Base-by-base conservation (phyloP, 2,888 invertebrate species). In the Phania funesta region DNA sequence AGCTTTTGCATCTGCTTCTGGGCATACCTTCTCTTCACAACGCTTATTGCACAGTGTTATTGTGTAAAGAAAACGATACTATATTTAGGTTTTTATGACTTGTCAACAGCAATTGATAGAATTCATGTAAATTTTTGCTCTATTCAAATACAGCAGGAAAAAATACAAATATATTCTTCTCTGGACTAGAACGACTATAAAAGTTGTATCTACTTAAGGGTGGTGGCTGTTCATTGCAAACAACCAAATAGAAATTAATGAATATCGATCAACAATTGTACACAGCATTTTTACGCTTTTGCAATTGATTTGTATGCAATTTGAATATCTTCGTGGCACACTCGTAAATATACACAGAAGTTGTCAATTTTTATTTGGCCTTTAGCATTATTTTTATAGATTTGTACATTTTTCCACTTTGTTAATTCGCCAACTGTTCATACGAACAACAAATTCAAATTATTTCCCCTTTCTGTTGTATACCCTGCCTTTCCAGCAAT, bases 401-500 rank as follows among this genome's bases (percentile, higher is more conserved):
- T 78, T 82, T 75, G 68, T 70, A 48, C 64, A 86, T 64, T 73
- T 89, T 89, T 89, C 87, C 88, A 89, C 84, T 87, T 88, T 89
- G 87, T 89, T 88, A 89, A 87, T 86, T 88, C 86, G 86, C 86
- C 87, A 88, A 83, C 70, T 81, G 80, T 76, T 80, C 71, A 50
- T 62, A 75, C 86, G 86, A 85, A 85, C 86, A 87, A 87, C 87
- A 87, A 88, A 88, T 84, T 76, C 77, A 71, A 84, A 84, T 73
- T 71, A 29, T 60, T 76, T 58, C 67, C 58, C 44, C 41, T 41
- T 3, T 3, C 20, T 13, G 7, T 9, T 16, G 16, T 29, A 16
- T 50, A 20, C 9, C 41, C 20, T 29, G 24, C 32, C 56, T 26
- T n/a, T 50, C 46, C 46, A 29, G 70, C 65, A 32, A 62, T 70